A percentile compares a stretch with the other conserved stretches of the same genome.
Conservation (phyloP, 1,140 invertebrate species). For the Lethrus apterus region DNA sequence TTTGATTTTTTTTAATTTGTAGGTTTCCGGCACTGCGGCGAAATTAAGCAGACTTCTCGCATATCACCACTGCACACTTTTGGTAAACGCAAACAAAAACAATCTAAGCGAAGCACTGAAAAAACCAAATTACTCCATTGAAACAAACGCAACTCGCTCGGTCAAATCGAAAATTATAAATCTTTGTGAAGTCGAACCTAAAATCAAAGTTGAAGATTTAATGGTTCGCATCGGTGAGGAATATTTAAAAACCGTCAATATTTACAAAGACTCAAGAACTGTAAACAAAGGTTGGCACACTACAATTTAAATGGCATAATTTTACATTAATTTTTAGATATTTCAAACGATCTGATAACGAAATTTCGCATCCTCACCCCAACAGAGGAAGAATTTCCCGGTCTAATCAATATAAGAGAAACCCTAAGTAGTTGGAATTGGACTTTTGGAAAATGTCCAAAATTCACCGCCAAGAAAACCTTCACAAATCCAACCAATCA, state of each 20-base stretch:
- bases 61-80: constrained; percentile 91
- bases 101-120: constrained; percentile 58
- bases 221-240: constrained; percentile 3
- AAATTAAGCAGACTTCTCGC: constrained; percentile 74
- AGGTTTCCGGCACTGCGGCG: constrained; percentile 88
- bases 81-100: constrained; percentile 72
- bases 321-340: no score
- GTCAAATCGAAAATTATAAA: constrained; percentile 68
- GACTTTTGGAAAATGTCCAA: constrained; percentile 78
- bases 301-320: not conserved
- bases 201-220: constrained; percentile 16
- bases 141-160: constrained; percentile 74
- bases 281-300: not conserved
- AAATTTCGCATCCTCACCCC: constrained; percentile 13
- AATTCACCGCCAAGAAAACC: constrained; percentile 50
- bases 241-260: not conserved
- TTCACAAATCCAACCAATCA: constrained; percentile 12
- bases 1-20: no score
- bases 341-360: no score
- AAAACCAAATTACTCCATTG: constrained; percentile 48
- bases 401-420: constrained; percentile 52
- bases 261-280: not conserved
- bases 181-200: constrained; percentile 39
- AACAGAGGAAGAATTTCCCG: constrained; percentile 38
- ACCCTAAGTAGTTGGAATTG: constrained; percentile 74